Evolutionary conservation across 2,797 vertebrate genomes (phyloP).

Genomic region (Myotis daubentonii): DNA sequence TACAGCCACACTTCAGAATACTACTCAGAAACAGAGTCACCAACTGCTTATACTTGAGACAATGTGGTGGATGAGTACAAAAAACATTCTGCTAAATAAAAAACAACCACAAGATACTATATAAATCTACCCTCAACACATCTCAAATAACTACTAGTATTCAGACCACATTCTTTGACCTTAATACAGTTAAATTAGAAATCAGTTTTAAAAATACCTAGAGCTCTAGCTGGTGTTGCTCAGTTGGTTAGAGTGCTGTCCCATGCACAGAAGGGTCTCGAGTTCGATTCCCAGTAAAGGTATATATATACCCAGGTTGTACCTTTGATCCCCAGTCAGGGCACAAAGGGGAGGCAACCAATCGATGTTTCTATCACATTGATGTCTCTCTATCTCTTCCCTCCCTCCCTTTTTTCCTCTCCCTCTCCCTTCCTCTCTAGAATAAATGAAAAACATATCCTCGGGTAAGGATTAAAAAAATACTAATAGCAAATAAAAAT

Average conservation of each 20-base stretch:
- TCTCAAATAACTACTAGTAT: background rate
- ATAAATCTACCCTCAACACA: background rate
- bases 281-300: background rate
- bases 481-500: background rate
- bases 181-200: background rate
- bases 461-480: background rate
- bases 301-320: background rate
- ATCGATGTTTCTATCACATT: background rate
- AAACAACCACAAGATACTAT: background rate
- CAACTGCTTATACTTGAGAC: background rate
- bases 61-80: background rate
- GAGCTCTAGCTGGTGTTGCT: background rate
- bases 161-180: background rate
- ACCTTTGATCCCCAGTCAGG: background rate
- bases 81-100: slow-evolving; percentile 13
- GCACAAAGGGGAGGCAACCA: background rate
- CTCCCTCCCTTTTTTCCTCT: background rate
- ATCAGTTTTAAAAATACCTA: slow-evolving; percentile 8
- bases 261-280: background rate
- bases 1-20: background rate
- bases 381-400: background rate
- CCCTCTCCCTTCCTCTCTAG: background rate
- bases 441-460: background rate
- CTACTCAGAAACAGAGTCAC: background rate
- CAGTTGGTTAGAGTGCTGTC: background rate